Evolutionary conservation across 92 coral and sea anemone species (phyloP).

Genomic region (Porites divaricata): DNA sequence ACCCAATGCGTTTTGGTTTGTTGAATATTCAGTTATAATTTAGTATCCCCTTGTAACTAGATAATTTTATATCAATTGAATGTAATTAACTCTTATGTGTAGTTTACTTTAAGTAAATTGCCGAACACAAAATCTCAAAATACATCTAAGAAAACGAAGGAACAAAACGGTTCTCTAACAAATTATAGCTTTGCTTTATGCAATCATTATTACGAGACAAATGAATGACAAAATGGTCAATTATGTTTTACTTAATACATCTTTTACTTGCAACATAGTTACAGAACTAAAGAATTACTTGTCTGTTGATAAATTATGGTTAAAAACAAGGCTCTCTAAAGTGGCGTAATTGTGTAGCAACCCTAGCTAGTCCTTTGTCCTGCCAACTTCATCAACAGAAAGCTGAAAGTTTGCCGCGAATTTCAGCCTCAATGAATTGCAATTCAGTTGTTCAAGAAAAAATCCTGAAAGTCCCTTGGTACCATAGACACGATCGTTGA

Average conservation of each 20-base stretch:
- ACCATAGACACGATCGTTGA: constrained; percentile 51
- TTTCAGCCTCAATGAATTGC: neutral
- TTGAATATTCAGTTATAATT: neutral
- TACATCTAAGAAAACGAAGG: neutral
- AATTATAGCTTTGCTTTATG: too few species aligned
- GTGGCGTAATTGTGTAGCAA: constrained; percentile 8
- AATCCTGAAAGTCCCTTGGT: constrained; percentile 36
- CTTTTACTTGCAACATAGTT: neutral
- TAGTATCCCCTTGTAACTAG: neutral
- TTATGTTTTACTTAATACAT: neutral
- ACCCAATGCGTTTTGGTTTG: neutral
- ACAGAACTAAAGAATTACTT: neutral
- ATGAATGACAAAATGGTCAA: neutral
- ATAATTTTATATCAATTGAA: neutral
- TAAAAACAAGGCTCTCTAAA: neutral
- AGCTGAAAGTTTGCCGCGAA: constrained; percentile 23
- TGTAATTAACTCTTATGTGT: neutral
- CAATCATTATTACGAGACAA: too few species aligned
- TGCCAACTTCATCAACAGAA: neutral
- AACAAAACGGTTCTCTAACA: neutral
- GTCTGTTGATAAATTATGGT: neutral
- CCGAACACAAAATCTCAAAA: neutral
- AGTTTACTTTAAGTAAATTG: too few species aligned
- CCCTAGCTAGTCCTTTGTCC: neutral
- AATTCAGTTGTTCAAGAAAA: constrained; percentile 3